Percentiles rank a stretch among this genome's conserved stretches.
phyloP scores from a whole-genome alignment of 1,140 invertebrate genomes.

The Leptestheria dahalacensis region DNA sequence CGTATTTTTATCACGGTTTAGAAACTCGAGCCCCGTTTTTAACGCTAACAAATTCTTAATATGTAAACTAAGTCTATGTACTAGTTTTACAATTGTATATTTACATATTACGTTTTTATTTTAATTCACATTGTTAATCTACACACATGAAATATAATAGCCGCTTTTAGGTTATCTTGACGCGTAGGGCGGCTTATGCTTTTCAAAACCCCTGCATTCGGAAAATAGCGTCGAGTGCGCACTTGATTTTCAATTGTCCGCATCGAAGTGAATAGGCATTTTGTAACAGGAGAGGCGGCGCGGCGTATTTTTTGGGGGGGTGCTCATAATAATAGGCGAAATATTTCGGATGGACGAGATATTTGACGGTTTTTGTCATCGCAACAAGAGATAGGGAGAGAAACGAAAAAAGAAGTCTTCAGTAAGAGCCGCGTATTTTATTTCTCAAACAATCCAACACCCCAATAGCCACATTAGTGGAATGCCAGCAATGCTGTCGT shows the following conservation, averaged over 20 bases:
- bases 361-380: background rate
- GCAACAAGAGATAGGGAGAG: background rate
- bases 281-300: background rate
- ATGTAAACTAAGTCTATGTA: too few relatives aligned
- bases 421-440: background rate
- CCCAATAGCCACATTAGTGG: background rate
- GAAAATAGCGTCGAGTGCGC: background rate
- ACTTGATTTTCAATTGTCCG: background rate
- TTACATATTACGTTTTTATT: too few relatives aligned
- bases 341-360: background rate
- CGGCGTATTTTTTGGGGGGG: too few relatives aligned
- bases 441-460: too few relatives aligned
- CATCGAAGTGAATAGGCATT: background rate
- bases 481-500: background rate
- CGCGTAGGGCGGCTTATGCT: background rate
- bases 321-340: background rate
- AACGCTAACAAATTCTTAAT: too few relatives aligned
- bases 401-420: background rate
- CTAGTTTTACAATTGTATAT: too few relatives aligned
- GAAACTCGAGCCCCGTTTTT: too few relatives aligned
- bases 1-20: too few relatives aligned
- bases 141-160: background rate
- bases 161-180: background rate
- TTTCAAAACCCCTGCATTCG: too few relatives aligned
- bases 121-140: too few relatives aligned